A percentile compares a stretch with the other conserved stretches of the same genome.
Conservation (phyloP, 2,888 invertebrate species). For the Meiosimyza platycephala region DNA sequence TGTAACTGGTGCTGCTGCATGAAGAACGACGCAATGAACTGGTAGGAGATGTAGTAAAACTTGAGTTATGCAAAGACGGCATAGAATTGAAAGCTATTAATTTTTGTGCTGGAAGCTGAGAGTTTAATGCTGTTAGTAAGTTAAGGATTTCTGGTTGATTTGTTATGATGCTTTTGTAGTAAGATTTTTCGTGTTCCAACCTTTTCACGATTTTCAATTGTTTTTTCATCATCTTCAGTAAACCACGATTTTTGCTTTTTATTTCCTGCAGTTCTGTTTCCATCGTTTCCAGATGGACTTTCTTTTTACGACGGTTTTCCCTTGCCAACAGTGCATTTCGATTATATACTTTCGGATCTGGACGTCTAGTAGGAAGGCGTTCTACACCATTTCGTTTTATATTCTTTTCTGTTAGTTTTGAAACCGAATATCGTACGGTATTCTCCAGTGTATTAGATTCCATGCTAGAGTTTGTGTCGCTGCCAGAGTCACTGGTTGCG, state of each 20-base stretch:
- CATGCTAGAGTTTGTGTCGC: background rate
- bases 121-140: conserved; percentile 68
- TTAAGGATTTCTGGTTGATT: conserved; percentile 70
- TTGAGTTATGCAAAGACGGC: background rate
- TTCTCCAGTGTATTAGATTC: too few relatives aligned
- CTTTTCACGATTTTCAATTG: conserved; percentile 68
- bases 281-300: conserved; percentile 71
- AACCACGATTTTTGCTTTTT: conserved; percentile 67
- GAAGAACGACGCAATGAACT: conserved; percentile 42
- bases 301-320: conserved; percentile 73
- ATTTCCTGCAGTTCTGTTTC: conserved; percentile 69
- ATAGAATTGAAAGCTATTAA: background rate
- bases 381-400: conserved; percentile 42
- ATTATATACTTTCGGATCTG: conserved; percentile 64
- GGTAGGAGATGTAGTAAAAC: conserved; percentile 41
- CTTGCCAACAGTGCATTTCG: conserved; percentile 74
- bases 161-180: conserved; percentile 70
- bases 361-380: conserved; percentile 60
- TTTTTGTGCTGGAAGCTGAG: conserved; percentile 21
- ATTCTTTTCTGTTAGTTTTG: background rate
- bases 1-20: conserved; percentile 41
- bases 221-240: conserved; percentile 68
- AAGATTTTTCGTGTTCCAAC: conserved; percentile 70
- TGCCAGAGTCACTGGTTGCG: background rate
- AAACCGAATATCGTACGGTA: background rate